Evolutionary conservation across 2,113 vertebrate genomes (phyloP), one percentile per base, ranked within the genome.

Genomic region (Toxostoma redivivum): DNA sequence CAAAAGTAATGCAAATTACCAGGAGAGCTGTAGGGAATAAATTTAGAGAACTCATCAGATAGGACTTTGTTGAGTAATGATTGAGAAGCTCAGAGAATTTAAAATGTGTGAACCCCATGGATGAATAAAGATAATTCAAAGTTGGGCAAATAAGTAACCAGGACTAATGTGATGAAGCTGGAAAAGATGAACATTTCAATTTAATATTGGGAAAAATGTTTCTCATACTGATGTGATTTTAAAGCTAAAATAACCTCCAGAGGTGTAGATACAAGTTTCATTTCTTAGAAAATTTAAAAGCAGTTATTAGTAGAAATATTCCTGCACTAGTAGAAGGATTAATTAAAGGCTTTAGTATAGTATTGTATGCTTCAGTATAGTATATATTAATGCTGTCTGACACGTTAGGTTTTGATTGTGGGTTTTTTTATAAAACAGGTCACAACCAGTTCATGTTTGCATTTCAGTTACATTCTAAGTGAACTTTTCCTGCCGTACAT

Each of bases 41-140:
- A 80, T 82, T 83, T 81, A 83, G 82, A 73, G 42, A 95, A 66
- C 47, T 94, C 66, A 82, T 92, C 90, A 92, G 58, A 30, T 4
- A 66, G 54, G 53, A 42, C 42, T 96, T 95, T 92, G 70, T 87
- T 77, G 38, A 85, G 50, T 87, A 92, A 77, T 66, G 87, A 92
- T 70, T 92, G 90, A 88, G 85, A 90, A 95, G 42, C 64, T 91
- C 47, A 38, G 79, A 65, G 54, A 87, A 85, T 79, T 80, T 76
- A 58, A 87, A 86, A 69, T 87, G 16, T 73, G 45, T 76, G 54
- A 94, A 64, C 40, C 40, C 61, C 62, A 4, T 42, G 62, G 38
- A 90, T 62, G 12, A 79, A 85, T 38, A 78, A 81, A 88, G 25
- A 35, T 76, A 91, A 91, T 69, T 86, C 60, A 73, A 25, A 80